Evolutionary conservation across 2,888 invertebrate species (phyloP), one percentile per base, ranked within the genome.

Genomic region (Physocephala rufipes): DNA sequence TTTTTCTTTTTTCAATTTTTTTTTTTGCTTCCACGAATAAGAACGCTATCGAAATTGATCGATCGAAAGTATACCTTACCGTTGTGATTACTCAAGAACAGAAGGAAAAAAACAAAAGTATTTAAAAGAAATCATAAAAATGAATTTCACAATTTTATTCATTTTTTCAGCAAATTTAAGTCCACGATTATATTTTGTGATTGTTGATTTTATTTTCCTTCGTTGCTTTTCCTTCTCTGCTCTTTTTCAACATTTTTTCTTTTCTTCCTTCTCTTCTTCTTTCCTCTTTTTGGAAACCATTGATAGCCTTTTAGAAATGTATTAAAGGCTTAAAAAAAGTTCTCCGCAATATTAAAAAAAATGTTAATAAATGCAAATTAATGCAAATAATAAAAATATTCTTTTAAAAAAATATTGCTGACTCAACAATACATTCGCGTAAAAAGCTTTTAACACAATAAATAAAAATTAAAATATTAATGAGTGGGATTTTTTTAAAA

Each of bases 391-490:
- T 49, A 4, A 49, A 49, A 19, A n/a, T 49, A 49, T 49, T 15
- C 15, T 3, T n/a, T n/a, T 19, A 19, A 15, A 49, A 49, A 49
- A 3, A 49, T 49, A 49, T n/a, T 45, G 12, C 19, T 49, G 49
- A 49, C n/a, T 49, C 49, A 49, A n/a, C 49, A 19, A 3, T 45
- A 12, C 49, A 49, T n/a, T 15, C 49, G 49, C 3, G 36, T 36
- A 36, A 36, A 36, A 36, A 36, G 49, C 19, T 49, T 49, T 49
- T n/a, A 49, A 49, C 49, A 13, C 49, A n/a, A 49, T n/a, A 49
- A 49, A 49, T 49, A 49, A n/a, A 15, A 49, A 49, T 15, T 19
- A 49, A 49, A 49, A 49, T 49, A n/a, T 49, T 49, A 49, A 49
- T n/a, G 19, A 36, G 36, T 36, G 36, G 36, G 36, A 36, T 36